Evolutionary conservation across 2,888 invertebrate species (phyloP).

Genomic region (Polylopha cassiicola): DNA sequence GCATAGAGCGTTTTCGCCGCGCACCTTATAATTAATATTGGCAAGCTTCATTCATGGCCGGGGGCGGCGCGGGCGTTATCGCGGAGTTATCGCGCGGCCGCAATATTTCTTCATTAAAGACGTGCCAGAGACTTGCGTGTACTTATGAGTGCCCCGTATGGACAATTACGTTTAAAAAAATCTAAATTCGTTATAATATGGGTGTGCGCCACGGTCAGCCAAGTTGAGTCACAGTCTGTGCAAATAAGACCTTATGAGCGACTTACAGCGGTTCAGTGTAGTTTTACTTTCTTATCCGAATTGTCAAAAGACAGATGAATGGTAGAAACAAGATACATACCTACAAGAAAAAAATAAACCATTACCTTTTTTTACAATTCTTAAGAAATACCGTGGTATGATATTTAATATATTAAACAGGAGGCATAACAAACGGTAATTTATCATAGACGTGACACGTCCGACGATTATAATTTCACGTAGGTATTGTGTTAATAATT

Average conservation of each 20-base stretch:
- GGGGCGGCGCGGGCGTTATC: slow-evolving; percentile 54
- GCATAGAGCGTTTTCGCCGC: slow-evolving; percentile 27
- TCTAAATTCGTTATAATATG: no score
- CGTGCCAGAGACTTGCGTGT: slow-evolving; percentile 49
- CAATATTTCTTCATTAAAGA: slow-evolving; percentile 75
- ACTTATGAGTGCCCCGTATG: no score
- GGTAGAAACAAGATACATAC: no score
- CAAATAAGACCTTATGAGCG: no score
- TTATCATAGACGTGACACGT: slow-evolving; percentile 72
- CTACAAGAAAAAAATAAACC: no score
- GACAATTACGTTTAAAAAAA: no score
- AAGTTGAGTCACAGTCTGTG: no score
- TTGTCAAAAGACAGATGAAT: no score
- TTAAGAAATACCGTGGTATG: slow-evolving; percentile 23
- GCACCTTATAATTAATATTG: slow-evolving; percentile 56
- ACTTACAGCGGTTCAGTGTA: no score
- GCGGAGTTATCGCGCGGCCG: slow-evolving; percentile 58
- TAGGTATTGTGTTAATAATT: slow-evolving; percentile 76
- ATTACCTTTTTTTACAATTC: slow-evolving; percentile 18
- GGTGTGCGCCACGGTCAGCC: no score
- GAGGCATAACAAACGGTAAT: slow-evolving; percentile 48
- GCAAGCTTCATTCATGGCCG: slow-evolving; percentile 39
- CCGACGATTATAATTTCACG: slow-evolving; percentile 66
- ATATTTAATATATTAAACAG: slow-evolving; percentile 42
- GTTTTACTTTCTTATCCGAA: no score